Conservation (phyloP, 1,140 invertebrate genomes). For the Gryllus bimaculatus region DNA sequence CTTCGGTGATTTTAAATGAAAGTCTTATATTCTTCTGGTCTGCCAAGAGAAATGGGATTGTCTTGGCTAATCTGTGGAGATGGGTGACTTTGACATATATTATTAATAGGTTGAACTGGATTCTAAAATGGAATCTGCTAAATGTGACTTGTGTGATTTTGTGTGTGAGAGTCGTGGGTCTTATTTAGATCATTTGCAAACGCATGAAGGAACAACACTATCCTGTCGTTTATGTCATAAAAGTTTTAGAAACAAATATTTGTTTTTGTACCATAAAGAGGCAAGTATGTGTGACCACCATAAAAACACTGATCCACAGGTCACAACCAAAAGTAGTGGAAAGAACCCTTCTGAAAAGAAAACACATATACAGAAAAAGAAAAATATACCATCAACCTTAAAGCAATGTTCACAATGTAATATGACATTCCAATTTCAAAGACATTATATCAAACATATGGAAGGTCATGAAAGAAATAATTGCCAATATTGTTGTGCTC, state of each 20-base stretch:
- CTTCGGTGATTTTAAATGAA: too few species aligned
- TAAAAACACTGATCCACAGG: background rate
- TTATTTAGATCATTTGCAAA: constrained; percentile 7
- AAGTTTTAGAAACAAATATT: constrained; percentile 12
- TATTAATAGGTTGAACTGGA: too few species aligned
- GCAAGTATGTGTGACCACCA: background rate
- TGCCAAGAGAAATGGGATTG: too few species aligned
- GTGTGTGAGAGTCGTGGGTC: background rate
- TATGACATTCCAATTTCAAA: constrained; percentile 33
- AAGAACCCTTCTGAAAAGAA: background rate
- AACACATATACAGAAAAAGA: background rate
- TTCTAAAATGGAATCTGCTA: background rate
- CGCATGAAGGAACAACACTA: constrained; percentile 7
- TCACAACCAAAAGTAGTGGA: background rate
- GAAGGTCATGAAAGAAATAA: constrained; percentile 36
- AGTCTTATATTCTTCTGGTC: too few species aligned
- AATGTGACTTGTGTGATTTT: constrained; percentile 12
- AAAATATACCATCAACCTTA: background rate
- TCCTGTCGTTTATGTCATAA: constrained; percentile 8
- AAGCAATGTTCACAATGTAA: constrained; percentile 29
- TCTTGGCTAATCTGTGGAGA: too few species aligned
- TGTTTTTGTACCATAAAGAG: constrained; percentile 7
- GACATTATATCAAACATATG: constrained; percentile 34
- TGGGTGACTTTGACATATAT: too few species aligned
- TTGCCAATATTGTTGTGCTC: constrained; percentile 33